A percentile compares a stretch with the other conserved stretches of the same genome.
Evolutionary conservation across 2,888 invertebrate species (phyloP).

Genomic region (Troglohyphantes excavatus): DNA sequence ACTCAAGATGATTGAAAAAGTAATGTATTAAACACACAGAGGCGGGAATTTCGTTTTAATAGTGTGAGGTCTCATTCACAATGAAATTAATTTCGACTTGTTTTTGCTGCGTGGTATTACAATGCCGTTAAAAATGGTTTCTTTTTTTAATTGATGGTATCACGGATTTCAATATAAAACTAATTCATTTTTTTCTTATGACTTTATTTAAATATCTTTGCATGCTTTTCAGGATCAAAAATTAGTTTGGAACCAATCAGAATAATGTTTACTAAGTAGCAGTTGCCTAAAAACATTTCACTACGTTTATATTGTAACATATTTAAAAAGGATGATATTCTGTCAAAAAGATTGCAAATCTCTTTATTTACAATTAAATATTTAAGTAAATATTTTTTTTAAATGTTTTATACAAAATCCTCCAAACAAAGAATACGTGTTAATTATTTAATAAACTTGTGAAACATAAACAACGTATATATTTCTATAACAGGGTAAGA

Average conservation of each 20-base stretch:
- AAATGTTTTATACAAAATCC: too few relatives aligned
- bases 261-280: too few relatives aligned
- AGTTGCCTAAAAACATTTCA: too few relatives aligned
- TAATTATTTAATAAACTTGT: too few relatives aligned
- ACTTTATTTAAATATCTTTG: neutral
- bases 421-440: too few relatives aligned
- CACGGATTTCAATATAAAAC: neutral
- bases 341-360: too few relatives aligned
- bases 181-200: neutral
- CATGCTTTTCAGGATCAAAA: slow-evolving; percentile 7
- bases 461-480: too few relatives aligned
- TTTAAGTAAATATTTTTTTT: too few relatives aligned
- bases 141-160: slow-evolving; percentile 33
- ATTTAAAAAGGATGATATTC: too few relatives aligned
- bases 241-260: neutral
- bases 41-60: slow-evolving; percentile 57
- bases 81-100: slow-evolving; percentile 55
- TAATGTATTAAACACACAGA: slow-evolving; percentile 7
- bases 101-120: slow-evolving; percentile 46
- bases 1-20: slow-evolving; percentile 21
- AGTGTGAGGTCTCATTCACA: slow-evolving; percentile 43
- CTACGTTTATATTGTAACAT: too few relatives aligned
- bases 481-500: too few relatives aligned
- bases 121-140: slow-evolving; percentile 36
- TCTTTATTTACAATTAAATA: too few relatives aligned